phyloP scores from a whole-genome alignment of 2,888 invertebrate genomes.

The Acrobasis repandana region DNA sequence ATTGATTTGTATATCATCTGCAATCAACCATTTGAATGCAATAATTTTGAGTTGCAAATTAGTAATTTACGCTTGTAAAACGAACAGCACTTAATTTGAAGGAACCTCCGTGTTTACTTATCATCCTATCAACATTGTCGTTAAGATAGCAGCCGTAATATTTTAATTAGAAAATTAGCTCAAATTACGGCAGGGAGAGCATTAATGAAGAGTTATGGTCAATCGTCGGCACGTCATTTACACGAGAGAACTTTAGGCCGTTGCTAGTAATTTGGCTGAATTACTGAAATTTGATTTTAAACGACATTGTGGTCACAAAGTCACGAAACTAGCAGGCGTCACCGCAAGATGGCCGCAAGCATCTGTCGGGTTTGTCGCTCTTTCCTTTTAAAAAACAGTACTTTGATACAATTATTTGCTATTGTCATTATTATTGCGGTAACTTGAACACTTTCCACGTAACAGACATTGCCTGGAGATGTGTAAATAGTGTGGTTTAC shows the following conservation, averaged over 20 bases:
- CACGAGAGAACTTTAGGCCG: conserved; percentile 53
- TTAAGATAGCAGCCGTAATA: conserved; percentile 8
- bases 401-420: conserved; percentile 70
- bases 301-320: conserved; percentile 75
- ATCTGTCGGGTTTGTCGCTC: conserved; percentile 80
- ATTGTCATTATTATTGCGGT: conserved; percentile 72
- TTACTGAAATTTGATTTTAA: conserved; percentile 76
- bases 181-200: conserved; percentile 26
- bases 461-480: conserved; percentile 48
- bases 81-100: conserved; percentile 23
- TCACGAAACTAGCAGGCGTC: conserved; percentile 63
- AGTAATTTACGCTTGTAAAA: conserved; percentile 1
- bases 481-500: conserved; percentile 45
- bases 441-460: conserved; percentile 59
- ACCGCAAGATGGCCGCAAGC: conserved; percentile 78
- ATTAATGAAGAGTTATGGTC: conserved; percentile 38
- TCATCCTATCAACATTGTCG: conserved; percentile 2
- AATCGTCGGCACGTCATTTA: conserved; percentile 50
- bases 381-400: conserved; percentile 70
- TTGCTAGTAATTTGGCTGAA: conserved; percentile 57
- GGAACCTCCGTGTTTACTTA: conserved; percentile 5
- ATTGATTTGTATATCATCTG: neutral
- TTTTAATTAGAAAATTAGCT: conserved; percentile 35
- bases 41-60: neutral
- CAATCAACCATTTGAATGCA: neutral